These are phyloP conservation scores for Morpho achilles DNA, from an alignment of 2,888 invertebrate genomes.

Conservation along the genomic window DNA sequence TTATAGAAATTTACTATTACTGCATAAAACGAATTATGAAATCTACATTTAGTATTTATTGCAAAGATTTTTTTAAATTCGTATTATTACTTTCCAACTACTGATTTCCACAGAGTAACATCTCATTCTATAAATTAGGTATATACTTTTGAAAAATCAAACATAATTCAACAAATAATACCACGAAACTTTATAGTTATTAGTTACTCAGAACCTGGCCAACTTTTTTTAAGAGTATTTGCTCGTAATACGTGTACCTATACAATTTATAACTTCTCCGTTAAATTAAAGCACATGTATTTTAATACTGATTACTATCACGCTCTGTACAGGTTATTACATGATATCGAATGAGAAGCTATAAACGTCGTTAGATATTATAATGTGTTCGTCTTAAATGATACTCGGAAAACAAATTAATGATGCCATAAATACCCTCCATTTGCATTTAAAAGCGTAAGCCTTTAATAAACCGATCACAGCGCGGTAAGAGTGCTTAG, in stretches of 20 bases:
- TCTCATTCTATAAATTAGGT: too few relatives aligned
- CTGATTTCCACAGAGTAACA: too few relatives aligned
- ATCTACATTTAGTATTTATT: too few relatives aligned
- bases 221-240: too few relatives aligned
- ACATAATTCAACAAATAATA: too few relatives aligned
- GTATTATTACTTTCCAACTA: too few relatives aligned
- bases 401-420: constrained; percentile 28
- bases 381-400: constrained; percentile 25
- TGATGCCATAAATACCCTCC: constrained; percentile 28
- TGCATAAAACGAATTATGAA: too few relatives aligned
- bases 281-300: constrained; percentile 24
- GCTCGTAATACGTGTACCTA: constrained; percentile 14
- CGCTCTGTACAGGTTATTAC: constrained; percentile 27
- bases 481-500: constrained; percentile 40
- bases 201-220: too few relatives aligned
- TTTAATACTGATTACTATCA: constrained; percentile 25
- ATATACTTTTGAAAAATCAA: too few relatives aligned
- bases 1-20: too few relatives aligned
- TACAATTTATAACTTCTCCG: constrained; percentile 21
- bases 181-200: too few relatives aligned
- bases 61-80: too few relatives aligned
- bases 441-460: constrained; percentile 29
- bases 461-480: constrained; percentile 34
- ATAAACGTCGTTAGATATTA: constrained; percentile 28
- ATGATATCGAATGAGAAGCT: constrained; percentile 21